phyloP scores from a whole-genome alignment of 2,888 invertebrate species.

The Deilephila porcellus region DNA sequence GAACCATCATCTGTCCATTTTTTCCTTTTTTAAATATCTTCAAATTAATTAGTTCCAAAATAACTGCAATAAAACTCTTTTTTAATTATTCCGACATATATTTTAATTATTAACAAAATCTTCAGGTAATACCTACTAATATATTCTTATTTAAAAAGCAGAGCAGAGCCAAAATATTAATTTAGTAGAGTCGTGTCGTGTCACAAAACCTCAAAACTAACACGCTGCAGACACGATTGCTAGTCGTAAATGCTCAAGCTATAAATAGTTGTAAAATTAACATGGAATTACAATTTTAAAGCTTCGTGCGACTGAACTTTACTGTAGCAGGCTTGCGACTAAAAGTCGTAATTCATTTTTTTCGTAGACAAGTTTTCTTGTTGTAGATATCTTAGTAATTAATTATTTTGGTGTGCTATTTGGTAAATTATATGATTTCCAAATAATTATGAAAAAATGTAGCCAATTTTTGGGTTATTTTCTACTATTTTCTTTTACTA shows the following conservation, averaged over 20 bases:
- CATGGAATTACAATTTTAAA: slow-evolving; percentile 32
- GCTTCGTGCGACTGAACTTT: slow-evolving; percentile 14
- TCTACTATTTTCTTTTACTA: too few species aligned
- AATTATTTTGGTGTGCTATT: neutral
- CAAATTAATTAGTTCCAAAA: too few species aligned
- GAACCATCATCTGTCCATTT: too few species aligned
- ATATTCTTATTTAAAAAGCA: neutral
- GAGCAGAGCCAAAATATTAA: neutral
- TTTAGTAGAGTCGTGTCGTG: neutral
- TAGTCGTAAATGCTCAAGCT: slow-evolving; percentile 24
- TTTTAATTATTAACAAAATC: too few species aligned
- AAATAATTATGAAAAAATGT: too few species aligned
- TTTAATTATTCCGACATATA: too few species aligned
- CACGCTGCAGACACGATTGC: neutral
- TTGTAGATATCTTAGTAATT: neutral
- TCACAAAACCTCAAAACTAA: slow-evolving; percentile 27
- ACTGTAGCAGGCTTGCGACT: slow-evolving; percentile 5
- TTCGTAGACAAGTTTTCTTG: neutral
- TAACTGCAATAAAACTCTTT: too few species aligned
- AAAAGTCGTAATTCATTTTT: slow-evolving; percentile 1
- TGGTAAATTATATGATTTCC: too few species aligned
- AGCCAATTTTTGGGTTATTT: too few species aligned
- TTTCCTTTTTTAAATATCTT: too few species aligned
- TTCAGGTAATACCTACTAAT: neutral
- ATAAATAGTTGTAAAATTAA: slow-evolving; percentile 32